Conservation (phyloP, 2,888 invertebrate genomes). For the Rutpela maculata region DNA sequence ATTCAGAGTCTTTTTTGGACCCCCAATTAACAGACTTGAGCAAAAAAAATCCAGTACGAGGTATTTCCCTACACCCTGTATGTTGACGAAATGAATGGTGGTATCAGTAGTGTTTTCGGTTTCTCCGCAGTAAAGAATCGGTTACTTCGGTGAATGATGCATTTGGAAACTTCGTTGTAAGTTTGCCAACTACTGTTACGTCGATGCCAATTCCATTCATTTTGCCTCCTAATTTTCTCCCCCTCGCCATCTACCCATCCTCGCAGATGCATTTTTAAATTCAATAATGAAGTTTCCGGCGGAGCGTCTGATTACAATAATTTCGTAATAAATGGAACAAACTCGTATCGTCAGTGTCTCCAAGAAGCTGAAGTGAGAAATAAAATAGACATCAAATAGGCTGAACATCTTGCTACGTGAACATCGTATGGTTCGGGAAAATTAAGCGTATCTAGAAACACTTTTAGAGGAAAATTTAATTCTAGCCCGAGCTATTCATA, state of each 20-base stretch:
- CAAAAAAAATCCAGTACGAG: no score
- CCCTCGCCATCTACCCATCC: neutral
- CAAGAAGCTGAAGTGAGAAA: neutral
- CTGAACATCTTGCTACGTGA: neutral
- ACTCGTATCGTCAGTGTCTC: neutral
- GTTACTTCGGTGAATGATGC: no score
- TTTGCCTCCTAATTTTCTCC: neutral
- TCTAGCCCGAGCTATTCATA: neutral
- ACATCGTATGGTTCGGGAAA: neutral
- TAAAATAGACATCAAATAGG: neutral
- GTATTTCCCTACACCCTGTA: no score
- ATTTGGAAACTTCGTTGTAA: no score
- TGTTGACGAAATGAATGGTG: no score
- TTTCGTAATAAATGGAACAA: neutral
- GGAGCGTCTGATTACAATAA: neutral
- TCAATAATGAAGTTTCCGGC: conserved; percentile 18
- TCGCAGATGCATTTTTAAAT: conserved; percentile 19
- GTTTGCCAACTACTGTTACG: neutral
- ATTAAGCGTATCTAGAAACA: conserved; percentile 3
- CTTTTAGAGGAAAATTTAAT: neutral
- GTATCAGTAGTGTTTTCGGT: no score
- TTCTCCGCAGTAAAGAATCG: no score
- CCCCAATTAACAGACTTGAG: no score
- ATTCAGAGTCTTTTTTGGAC: no score
- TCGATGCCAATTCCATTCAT: neutral